Base-by-base conservation (phyloP, 2,113 vertebrate species). In the Panthera leo region DNA sequence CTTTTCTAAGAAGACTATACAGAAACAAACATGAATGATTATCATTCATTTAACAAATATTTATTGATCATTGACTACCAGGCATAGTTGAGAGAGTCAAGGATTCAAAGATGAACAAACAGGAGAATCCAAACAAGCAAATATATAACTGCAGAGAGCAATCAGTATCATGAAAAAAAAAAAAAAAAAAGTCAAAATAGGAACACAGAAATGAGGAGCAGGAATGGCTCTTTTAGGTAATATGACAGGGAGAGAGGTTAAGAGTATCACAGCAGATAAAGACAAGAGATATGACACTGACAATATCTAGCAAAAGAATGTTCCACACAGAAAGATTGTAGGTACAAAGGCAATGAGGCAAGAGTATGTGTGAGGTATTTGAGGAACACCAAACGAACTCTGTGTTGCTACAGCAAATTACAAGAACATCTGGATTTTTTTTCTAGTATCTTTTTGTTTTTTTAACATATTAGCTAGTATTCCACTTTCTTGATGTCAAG, bases 21-120 rank as follows among this genome's bases (percentile, higher is more conserved):
- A 95, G 85, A 94, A 84, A 80, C 10, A 91, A 16, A 93, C 16
- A 92, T 15, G 97, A 97, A 78, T 88, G 9, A 88, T 4, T 83
- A 90, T 58, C 15, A 95, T 11, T 86, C 19, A 96, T 83, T 90
- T 51, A 94, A 83, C 70, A 93, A 53, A 53, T 83, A 93, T n/a
- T 90, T 68, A 89, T 61, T 91, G 3, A 70, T 80, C 58, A 65
- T 13, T 83, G 48, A n/a, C 45, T 39, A 80, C 7, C 42, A 96
- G 14, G 48, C 51, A 91, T 53, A 80, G 29, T 0, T 96, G 51
- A 89, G 93, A 13, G 58, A 89, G 9, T 42, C 48, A 79, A 45
- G 16, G 21, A 87, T 70, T 16, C 34, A 94, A 97, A 88, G 23
- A 11, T 65, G 12, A 92, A 55, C 19, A 82, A 85, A 96, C 27